Evolutionary conservation across 2,113 vertebrate genomes (phyloP).

Genomic region (Mugil cephalus): DNA sequence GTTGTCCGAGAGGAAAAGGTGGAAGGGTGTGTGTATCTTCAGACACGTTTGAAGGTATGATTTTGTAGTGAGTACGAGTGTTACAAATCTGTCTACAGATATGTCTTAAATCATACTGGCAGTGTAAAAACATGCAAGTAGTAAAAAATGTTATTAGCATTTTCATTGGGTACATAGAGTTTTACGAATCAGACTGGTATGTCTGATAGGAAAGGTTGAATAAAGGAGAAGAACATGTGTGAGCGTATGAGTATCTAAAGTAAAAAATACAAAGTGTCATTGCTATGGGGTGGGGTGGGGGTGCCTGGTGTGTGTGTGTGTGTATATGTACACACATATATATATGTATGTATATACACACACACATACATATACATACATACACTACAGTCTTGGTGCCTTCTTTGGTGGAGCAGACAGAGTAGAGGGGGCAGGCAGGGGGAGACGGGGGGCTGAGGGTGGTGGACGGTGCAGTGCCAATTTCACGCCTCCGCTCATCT

Average conservation of each 20-base stretch:
- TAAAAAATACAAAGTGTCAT: constrained; percentile 25
- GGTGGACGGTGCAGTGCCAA: constrained; percentile 78
- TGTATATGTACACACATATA: neutral
- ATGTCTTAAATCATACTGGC: constrained; percentile 13
- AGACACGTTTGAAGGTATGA: constrained; percentile 5
- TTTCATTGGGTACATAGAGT: constrained; percentile 5
- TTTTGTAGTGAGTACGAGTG: neutral
- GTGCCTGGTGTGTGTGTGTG: no score
- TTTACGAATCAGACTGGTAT: constrained; percentile 18
- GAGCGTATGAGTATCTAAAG: constrained; percentile 17
- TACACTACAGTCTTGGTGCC: constrained; percentile 6
- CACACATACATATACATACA: neutral
- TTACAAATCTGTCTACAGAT: neutral
- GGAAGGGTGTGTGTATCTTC: neutral
- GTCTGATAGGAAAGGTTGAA: constrained; percentile 41
- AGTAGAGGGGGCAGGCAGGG: constrained; percentile 50
- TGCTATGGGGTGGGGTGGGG: no score
- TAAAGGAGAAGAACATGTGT: constrained; percentile 35
- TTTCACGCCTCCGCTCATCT: constrained; percentile 82
- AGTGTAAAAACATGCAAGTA: constrained; percentile 15
- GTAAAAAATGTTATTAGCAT: constrained; percentile 28
- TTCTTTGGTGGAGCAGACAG: constrained; percentile 18
- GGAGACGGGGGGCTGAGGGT: constrained; percentile 41
- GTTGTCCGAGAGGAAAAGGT: constrained; percentile 24
- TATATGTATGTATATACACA: constrained; percentile 8